Percentiles rank a stretch among this genome's conserved stretches.
These are phyloP conservation scores for Tuta absoluta DNA, from an alignment of 2,888 invertebrate species.

Conservation along the genomic window DNA sequence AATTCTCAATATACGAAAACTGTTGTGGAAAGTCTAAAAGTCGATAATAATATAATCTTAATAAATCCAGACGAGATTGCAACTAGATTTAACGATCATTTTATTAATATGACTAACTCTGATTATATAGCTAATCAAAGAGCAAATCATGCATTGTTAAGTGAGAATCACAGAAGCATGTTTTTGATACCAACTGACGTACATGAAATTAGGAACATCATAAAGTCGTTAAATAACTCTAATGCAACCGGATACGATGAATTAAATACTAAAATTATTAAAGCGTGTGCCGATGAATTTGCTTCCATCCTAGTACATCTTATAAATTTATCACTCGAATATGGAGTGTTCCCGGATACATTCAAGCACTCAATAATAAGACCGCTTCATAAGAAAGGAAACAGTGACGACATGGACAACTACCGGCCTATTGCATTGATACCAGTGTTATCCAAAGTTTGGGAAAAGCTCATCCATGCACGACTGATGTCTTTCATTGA, in stretches of 20 bases:
- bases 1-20: neutral
- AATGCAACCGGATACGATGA: conserved; percentile 4
- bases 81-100: neutral
- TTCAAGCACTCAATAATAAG: neutral
- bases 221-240: neutral
- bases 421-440: conserved; percentile 4
- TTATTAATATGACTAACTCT: neutral
- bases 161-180: neutral
- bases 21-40: neutral
- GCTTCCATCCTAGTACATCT: neutral
- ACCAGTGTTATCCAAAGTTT: conserved; percentile 11
- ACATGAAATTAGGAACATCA: neutral
- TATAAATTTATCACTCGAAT: neutral
- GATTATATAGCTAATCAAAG: neutral
- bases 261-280: neutral
- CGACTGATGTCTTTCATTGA: neutral
- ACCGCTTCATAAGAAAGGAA: conserved; percentile 7
- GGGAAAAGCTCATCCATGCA: neutral
- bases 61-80: neutral
- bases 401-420: neutral
- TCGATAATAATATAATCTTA: neutral
- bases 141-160: neutral
- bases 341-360: neutral
- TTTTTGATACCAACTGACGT: neutral
- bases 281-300: neutral